Percentiles rank a stretch among this genome's conserved stretches.
Evolutionary conservation across 2,888 invertebrate genomes (phyloP).

Genomic region (Xanthia icteritia): DNA sequence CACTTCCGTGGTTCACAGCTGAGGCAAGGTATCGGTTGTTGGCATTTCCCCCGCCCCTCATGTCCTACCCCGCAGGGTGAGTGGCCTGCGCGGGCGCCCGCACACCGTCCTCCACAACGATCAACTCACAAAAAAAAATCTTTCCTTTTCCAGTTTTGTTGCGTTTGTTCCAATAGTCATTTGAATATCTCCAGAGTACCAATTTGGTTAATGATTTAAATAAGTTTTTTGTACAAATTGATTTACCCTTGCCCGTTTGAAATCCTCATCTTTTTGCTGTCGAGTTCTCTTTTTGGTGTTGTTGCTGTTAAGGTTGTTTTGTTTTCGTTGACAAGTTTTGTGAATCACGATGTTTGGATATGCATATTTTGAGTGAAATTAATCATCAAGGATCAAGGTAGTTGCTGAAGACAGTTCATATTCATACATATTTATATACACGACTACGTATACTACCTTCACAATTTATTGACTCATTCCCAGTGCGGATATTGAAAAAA

Average conservation of each 20-base stretch:
- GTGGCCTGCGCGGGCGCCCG: conserved; percentile 73
- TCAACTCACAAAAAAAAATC: conserved; percentile 71
- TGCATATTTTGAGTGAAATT: conserved; percentile 11
- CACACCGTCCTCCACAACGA: conserved; percentile 70
- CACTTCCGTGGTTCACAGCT: conserved; percentile 71
- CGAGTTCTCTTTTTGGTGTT: conserved; percentile 63
- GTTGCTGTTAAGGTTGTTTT: conserved; percentile 38
- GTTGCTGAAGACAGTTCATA: neutral
- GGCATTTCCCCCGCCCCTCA: conserved; percentile 54
- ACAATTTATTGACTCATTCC: conserved; percentile 19
- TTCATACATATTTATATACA: conserved; percentile 32
- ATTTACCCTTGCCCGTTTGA: conserved; percentile 54
- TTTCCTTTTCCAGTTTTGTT: conserved; percentile 73
- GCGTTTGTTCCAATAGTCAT: conserved; percentile 66
- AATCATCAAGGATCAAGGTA: conserved; percentile 2
- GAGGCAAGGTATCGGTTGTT: conserved; percentile 63
- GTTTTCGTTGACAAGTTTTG: conserved; percentile 28
- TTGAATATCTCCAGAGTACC: conserved; percentile 51
- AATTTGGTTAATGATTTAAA: conserved; percentile 53
- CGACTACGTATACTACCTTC: neutral
- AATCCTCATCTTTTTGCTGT: conserved; percentile 68
- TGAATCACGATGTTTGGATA: conserved; percentile 11
- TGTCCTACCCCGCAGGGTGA: conserved; percentile 73
- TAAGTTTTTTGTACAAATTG: conserved; percentile 48
- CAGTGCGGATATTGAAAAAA: conserved; percentile 67